These are phyloP conservation scores for Merops nubicus DNA, from an alignment of 2,113 vertebrate species.

Conservation along the genomic window DNA sequence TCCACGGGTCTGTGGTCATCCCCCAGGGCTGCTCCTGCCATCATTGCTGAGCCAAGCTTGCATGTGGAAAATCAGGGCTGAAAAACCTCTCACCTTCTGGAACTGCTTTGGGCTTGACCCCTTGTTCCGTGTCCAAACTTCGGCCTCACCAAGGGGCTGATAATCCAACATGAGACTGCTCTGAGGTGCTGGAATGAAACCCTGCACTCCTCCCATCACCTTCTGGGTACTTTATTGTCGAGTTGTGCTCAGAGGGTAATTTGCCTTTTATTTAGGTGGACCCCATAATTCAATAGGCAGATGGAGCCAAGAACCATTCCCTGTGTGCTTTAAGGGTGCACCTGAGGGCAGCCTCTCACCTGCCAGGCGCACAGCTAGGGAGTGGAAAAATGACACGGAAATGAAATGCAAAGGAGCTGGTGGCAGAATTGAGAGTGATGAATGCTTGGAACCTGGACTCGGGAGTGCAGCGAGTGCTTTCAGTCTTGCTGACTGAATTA, in stretches of 20 bases:
- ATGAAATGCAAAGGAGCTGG: neutral
- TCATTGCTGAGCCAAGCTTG: neutral
- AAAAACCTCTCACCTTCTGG: neutral
- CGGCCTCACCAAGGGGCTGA: neutral
- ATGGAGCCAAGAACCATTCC: neutral
- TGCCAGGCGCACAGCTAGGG: neutral
- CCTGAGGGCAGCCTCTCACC: neutral
- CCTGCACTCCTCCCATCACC: neutral
- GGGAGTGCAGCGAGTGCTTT: neutral
- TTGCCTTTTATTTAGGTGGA: neutral
- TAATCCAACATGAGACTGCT: accelerated
- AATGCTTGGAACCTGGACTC: neutral
- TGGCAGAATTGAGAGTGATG: neutral
- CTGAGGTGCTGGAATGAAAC: neutral
- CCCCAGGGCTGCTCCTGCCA: neutral
- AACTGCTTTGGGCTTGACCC: neutral
- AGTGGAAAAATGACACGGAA: neutral
- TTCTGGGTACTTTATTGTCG: neutral
- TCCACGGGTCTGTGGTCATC: accelerated
- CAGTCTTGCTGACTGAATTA: conserved; percentile 4
- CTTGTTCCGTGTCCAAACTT: neutral
- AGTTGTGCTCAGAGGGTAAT: neutral
- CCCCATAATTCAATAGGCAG: neutral
- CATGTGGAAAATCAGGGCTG: neutral
- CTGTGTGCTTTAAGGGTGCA: neutral